Evolutionary conservation across 2,113 vertebrate genomes (phyloP), one percentile per base, ranked within the genome.

Genomic region (Heliornis fulica): DNA sequence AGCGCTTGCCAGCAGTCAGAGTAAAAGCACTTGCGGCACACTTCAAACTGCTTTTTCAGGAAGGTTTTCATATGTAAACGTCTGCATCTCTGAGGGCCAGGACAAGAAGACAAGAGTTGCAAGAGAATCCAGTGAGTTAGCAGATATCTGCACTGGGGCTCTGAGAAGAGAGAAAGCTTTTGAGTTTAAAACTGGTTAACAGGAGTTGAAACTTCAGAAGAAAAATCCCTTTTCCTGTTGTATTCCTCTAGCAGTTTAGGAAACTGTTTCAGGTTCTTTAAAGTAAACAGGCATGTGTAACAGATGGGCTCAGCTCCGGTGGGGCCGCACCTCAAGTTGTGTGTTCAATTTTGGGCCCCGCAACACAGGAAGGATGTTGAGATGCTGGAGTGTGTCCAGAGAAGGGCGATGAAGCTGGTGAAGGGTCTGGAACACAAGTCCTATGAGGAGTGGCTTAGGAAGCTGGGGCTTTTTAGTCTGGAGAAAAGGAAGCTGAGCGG

Each of bases 21-120:
- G 51, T 57, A 40, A 79, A 71, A 72, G 10, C 57, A 71, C 23
- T 68, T 51, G 20, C 4, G 9, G 17, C 11, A n/a, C 46, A 34
- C 14, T 59, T 65, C 22, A 3, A 3, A 63, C 21, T 17, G 19
- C 41, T 50, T 89, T 74, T 78, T 65, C 59, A 36, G 59, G 59
- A 61, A 12, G 0, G 0, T 46, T 92, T 85, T 70, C 38, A 5
- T 66, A 26, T 0, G 0, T 41, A 53, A 61, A 61, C 4, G 1
- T 20, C 5, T 64, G 63, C 36, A 41, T 50, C 29, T 80, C 59
- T 69, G 50, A 90, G 32, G n/a, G 9, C 15, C 1, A 0, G 21
- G 21, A 68, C 15, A 34, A 41, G 53, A 86, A 88, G 40, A 51
- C 11, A 46, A 75, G 45, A 22, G 25, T 18, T 91, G 65, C 9